phyloP scores from a whole-genome alignment of 1,140 invertebrate species.

The Drosophila grimshawi region DNA sequence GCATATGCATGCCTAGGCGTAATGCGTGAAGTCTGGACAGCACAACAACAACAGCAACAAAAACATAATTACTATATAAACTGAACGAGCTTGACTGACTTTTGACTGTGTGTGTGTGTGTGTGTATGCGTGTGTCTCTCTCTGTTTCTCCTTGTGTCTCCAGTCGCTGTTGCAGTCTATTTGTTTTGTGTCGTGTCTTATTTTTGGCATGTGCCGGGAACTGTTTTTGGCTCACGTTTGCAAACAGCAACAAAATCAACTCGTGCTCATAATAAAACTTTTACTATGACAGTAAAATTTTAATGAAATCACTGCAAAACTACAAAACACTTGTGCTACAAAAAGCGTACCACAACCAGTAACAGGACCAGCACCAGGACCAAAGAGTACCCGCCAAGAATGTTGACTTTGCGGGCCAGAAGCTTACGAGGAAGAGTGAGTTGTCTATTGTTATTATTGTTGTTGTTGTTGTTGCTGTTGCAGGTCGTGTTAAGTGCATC shows the following conservation, averaged over 20 bases:
- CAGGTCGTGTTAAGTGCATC: conserved; percentile 44
- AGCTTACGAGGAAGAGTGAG: conserved; percentile 24
- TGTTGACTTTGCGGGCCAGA: conserved; percentile 9
- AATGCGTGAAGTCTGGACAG: conserved; percentile 59
- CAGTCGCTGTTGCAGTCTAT: conserved; percentile 10
- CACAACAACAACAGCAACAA: conserved; percentile 33
- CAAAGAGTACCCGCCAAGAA: conserved; percentile 1
- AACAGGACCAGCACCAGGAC: conserved; percentile 6
- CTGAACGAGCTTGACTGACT: conserved; percentile 53
- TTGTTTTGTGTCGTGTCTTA: conserved; percentile 42
- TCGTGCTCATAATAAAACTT: conserved; percentile 74
- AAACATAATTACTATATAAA: conserved; percentile 64
- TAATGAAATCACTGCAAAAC: conserved; percentile 77
- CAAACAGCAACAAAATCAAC: conserved; percentile 37
- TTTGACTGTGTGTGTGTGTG: conserved; percentile 30
- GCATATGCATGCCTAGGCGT: conserved; percentile 58
- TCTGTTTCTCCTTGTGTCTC: not conserved
- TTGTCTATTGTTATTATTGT: conserved; percentile 16
- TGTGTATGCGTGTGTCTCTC: not conserved
- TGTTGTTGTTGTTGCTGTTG: conserved; percentile 16
- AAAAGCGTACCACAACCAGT: conserved; percentile 24
- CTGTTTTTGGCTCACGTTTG: conserved; percentile 64
- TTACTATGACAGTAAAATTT: conserved; percentile 77
- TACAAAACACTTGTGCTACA: conserved; percentile 58
- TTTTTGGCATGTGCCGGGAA: conserved; percentile 54